Conservation (phyloP, 2,888 invertebrate genomes). For the Fragum sueziense region DNA sequence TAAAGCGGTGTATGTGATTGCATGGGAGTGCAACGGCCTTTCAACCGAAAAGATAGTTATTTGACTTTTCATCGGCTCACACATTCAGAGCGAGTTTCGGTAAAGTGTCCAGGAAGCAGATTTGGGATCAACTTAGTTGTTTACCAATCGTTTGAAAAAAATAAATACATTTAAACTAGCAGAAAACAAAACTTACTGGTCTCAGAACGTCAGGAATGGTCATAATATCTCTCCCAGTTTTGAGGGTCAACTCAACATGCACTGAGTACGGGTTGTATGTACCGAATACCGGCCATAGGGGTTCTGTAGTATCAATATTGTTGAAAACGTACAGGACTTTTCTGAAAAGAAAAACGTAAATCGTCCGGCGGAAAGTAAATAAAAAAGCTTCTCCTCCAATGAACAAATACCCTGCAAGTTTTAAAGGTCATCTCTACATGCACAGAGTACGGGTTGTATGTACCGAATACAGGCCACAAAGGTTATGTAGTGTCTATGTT, state of each 20-base stretch:
- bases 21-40: no score
- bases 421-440: conserved; percentile 64
- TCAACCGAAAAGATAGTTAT: no score
- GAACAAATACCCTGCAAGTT: conserved; percentile 62
- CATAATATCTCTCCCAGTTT: conserved; percentile 61
- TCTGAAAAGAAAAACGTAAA: conserved; percentile 30
- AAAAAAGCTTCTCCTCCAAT: no score
- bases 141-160: no score
- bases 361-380: no score
- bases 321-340: conserved; percentile 55
- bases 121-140: no score
- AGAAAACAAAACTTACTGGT: conserved; percentile 55
- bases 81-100: no score
- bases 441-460: conserved; percentile 65
- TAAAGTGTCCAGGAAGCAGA: no score
- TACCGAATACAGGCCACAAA: conserved; percentile 65
- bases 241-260: conserved; percentile 64
- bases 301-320: conserved; percentile 63
- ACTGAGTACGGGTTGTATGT: conserved; percentile 66
- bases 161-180: no score
- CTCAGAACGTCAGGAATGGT: conserved; percentile 59
- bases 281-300: conserved; percentile 65
- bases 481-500: conserved; percentile 65
- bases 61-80: no score
- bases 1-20: no score